These are phyloP conservation scores for Resseliella maxima DNA, from an alignment of 2,888 invertebrate genomes.

Conservation along the genomic window DNA sequence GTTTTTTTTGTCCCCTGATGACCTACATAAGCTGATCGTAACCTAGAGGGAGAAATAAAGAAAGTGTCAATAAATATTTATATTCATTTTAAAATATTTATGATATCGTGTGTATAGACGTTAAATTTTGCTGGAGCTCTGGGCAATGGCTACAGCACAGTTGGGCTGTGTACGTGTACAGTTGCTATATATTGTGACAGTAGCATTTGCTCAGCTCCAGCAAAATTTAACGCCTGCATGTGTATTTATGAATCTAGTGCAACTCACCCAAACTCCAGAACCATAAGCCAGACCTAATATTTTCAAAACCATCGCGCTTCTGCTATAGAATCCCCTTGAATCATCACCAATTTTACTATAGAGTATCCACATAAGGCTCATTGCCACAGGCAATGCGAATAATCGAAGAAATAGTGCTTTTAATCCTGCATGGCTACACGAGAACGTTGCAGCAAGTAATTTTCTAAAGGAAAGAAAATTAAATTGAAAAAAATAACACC, in stretches of 20 bases:
- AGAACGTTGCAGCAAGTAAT: constrained; percentile 81
- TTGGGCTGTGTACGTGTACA: too few species aligned
- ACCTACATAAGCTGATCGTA: constrained; percentile 62
- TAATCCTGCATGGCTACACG: constrained; percentile 79
- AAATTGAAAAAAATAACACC: not conserved
- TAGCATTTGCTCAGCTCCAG: too few species aligned
- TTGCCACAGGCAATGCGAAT: constrained; percentile 79
- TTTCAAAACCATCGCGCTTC: constrained; percentile 67
- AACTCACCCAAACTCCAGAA: constrained; percentile 62
- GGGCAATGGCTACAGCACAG: too few species aligned
- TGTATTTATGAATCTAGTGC: not conserved
- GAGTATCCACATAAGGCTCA: constrained; percentile 82
- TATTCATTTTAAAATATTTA: not conserved
- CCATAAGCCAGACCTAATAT: constrained; percentile 66
- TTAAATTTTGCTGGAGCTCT: too few species aligned
- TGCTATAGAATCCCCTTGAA: constrained; percentile 66
- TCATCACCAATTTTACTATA: constrained; percentile 71
- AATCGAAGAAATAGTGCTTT: constrained; percentile 81
- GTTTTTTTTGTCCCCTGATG: not conserved
- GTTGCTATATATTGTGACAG: too few species aligned
- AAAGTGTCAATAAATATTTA: not conserved
- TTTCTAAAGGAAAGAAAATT: constrained; percentile 70
- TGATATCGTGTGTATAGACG: too few species aligned
- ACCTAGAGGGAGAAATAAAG: not conserved
- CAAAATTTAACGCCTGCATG: not conserved